Evolutionary conservation across 2,113 vertebrate species (phyloP).

Genomic region (Gulo gulo): DNA sequence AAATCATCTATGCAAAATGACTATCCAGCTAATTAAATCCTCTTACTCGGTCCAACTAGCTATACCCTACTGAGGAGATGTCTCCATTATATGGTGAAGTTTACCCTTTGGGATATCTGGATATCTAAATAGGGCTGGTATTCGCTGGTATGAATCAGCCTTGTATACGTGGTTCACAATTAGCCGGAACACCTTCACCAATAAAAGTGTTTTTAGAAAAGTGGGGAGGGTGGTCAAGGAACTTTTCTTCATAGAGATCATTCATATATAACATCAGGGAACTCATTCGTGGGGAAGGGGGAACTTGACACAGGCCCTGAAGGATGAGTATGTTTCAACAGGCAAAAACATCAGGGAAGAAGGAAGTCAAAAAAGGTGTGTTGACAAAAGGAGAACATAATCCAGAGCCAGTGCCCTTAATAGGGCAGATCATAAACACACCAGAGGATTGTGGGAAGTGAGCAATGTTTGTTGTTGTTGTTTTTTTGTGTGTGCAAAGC

Average conservation of each 20-base stretch:
- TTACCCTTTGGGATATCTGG: background rate
- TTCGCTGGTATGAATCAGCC: background rate
- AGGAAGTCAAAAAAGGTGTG: background rate
- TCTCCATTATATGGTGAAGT: background rate
- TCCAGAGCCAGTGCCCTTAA: background rate
- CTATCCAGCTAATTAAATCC: conserved; percentile 18
- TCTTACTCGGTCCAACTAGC: background rate
- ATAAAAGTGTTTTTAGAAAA: background rate
- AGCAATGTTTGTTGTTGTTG: background rate
- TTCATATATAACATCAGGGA: background rate
- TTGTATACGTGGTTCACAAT: background rate
- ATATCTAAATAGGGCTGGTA: background rate
- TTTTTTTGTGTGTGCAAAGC: background rate
- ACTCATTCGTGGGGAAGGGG: background rate
- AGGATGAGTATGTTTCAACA: background rate
- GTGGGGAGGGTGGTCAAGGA: background rate
- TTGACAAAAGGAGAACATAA: background rate
- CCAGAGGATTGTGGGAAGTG: accelerated
- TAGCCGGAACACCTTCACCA: background rate
- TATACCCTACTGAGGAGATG: background rate
- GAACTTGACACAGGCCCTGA: background rate
- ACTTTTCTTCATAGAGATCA: background rate
- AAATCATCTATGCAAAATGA: conserved; percentile 40
- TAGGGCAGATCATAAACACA: background rate
- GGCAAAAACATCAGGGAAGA: background rate